phyloP scores from a whole-genome alignment of 2,113 vertebrate species.

The Mystacornis crossleyi region DNA sequence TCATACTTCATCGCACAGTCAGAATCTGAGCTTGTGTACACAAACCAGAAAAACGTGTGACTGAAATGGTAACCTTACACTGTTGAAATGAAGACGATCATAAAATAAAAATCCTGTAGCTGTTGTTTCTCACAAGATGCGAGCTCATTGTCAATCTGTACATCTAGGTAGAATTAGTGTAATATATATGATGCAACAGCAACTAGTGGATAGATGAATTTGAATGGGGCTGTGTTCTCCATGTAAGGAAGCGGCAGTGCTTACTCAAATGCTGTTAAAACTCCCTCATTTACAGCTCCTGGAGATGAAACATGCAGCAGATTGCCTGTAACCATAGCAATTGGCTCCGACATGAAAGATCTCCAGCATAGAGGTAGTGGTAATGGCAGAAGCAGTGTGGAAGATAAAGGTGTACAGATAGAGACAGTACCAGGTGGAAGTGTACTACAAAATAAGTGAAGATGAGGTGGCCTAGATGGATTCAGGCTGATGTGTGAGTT shows the following conservation, averaged over 20 bases:
- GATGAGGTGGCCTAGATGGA: background rate
- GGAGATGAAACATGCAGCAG: conserved; percentile 66
- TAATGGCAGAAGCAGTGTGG: conserved; percentile 58
- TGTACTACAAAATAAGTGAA: conserved; percentile 30
- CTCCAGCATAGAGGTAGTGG: conserved; percentile 60
- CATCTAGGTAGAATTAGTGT: background rate
- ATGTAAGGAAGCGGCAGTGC: conserved; percentile 33
- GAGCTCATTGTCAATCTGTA: background rate
- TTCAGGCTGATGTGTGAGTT: background rate
- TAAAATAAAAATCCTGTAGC: background rate
- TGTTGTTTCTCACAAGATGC: background rate
- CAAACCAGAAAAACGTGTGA: background rate
- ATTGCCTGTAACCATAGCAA: conserved; percentile 72
- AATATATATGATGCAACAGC: conserved; percentile 33
- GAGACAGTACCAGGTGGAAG: conserved; percentile 30
- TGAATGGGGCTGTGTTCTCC: background rate
- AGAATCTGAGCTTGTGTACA: background rate
- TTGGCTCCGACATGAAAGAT: conserved; percentile 63
- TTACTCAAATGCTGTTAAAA: conserved; percentile 60
- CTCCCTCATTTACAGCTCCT: conserved; percentile 67
- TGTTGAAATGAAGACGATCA: background rate
- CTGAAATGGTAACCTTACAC: background rate
- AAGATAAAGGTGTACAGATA: conserved; percentile 51
- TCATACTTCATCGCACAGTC: background rate
- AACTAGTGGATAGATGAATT: conserved; percentile 52